Evolutionary conservation across 2,113 vertebrate genomes (phyloP), one percentile per base, ranked within the genome.

Genomic region (Herpailurus yagouaroundi): DNA sequence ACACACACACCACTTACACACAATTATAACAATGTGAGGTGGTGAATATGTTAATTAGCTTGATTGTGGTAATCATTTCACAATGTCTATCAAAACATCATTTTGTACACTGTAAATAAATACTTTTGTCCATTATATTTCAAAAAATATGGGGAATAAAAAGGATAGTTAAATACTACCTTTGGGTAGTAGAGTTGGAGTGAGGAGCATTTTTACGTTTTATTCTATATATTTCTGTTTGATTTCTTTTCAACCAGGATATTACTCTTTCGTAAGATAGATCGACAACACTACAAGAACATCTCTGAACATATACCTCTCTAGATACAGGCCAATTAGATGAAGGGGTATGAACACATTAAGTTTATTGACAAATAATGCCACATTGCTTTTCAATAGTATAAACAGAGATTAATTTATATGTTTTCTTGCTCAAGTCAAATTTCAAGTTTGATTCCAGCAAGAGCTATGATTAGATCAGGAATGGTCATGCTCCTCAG

Each of bases 371-470:
- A 80, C 57, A 82, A 63, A 55, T 36, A 89, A 27, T 64, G 19
- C 5, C 68, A 93, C 16, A 88, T 10, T 69, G 21, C 1, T 87
- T 83, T 90, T 45, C 50, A 79, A 64, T 63, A 12, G 13, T 93
- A 3, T 66, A 63, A 87, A 36, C 19, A 71, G 50, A 57, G 45
- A 77, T 45, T 64, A 45, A 82, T 66, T 77, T 89, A 18, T 55
- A 50, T 77, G 12, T 38, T 91, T 95, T 29, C 31, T 50, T 93
- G 80, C 77, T 66, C 41, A 73, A 90, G 57, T 77, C 94, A 94
- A 94, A 66, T 64, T 83, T 89, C 50, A 79, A 89, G n/a, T 83
- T 77, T 82, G 71, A 55, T 73, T 82, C 92, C 57, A 81, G 71
- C 19, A 92, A 94, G 60, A 4, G 2, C 23, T 93, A 1, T 45